Evolutionary conservation across 2,888 invertebrate genomes (phyloP).

Genomic region (Megastigmus dorsalis): DNA sequence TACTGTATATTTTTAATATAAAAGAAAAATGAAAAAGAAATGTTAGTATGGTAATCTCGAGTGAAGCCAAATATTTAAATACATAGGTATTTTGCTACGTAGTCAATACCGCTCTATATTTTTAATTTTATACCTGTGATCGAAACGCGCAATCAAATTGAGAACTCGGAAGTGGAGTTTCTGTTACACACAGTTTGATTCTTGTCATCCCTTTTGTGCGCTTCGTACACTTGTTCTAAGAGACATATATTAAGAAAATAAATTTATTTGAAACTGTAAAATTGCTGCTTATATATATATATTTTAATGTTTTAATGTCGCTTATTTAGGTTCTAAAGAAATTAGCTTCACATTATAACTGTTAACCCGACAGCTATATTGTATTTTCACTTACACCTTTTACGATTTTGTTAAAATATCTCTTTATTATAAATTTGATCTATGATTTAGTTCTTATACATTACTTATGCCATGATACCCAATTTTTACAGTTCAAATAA

Average conservation of each 20-base stretch:
- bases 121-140: constrained; percentile 36
- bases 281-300: constrained; percentile 3
- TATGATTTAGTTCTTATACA: no score
- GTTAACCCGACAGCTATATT: neutral
- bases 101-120: constrained; percentile 62
- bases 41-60: constrained; percentile 68
- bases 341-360: neutral
- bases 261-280: constrained; percentile 43
- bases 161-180: no score
- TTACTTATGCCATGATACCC: no score
- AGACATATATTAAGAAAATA: neutral
- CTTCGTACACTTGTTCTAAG: constrained; percentile 31
- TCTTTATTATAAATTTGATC: no score
- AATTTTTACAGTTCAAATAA: constrained; percentile 26
- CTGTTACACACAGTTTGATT: neutral
- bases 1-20: constrained; percentile 70
- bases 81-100: constrained; percentile 73
- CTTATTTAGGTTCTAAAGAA: neutral
- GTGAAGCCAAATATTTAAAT: constrained; percentile 74
- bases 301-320: neutral
- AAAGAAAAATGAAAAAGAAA: constrained; percentile 61
- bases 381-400: no score
- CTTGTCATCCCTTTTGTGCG: constrained; percentile 26
- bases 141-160: constrained; percentile 28
- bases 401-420: neutral